Evolutionary conservation across 2,888 invertebrate species (phyloP), one percentile per base, ranked within the genome.

Genomic region (Sarcophaga rosellei): DNA sequence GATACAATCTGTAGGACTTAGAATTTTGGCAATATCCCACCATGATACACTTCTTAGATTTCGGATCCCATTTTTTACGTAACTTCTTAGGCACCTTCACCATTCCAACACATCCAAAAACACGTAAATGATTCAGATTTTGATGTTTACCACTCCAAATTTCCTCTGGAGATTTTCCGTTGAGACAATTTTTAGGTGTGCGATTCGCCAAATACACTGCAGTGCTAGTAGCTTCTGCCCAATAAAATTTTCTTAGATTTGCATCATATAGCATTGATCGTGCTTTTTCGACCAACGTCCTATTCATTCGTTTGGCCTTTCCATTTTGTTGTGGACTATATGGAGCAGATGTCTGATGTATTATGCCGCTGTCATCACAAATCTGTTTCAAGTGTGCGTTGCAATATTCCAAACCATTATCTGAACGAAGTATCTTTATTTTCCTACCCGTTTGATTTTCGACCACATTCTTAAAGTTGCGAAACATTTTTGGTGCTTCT

Each of bases 1-100:
- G 73, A 25, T 59, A 76, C n/a, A 80, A 61, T 47, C 80, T 44
- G 15, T 80, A 80, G 15, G 73, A 66, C 23, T 73, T 80, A n/a
- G 61, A 44, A 45, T 65, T 66, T 12, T 6, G 11, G 23, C 66
- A 59, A 47, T 73, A 80, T n/a, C 80, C 74, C 8, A 74, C 47
- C 47, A 47, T 47, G 15, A 47, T 47, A 47, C 47, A 47, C 47
- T 47, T 47, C 47, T 15, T 15, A n/a, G 69, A 69, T 45, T 78
- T 78, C 1, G 69, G 21, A 20, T 78, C 78, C 69, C 45, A 79
- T 20, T 74, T 74, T 35, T 23, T 74, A 63, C 45, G 62, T 6
- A 44, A 62, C 61, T 61, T 21, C 61, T 61, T 20, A 15, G 59
- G 47, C 12, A 61, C 20, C 25, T 2, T 17, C n/a, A 61, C 61